Evolutionary conservation across 2,113 vertebrate species (phyloP), one percentile per base, ranked within the genome.

Genomic region (Lophura nycthemera): DNA sequence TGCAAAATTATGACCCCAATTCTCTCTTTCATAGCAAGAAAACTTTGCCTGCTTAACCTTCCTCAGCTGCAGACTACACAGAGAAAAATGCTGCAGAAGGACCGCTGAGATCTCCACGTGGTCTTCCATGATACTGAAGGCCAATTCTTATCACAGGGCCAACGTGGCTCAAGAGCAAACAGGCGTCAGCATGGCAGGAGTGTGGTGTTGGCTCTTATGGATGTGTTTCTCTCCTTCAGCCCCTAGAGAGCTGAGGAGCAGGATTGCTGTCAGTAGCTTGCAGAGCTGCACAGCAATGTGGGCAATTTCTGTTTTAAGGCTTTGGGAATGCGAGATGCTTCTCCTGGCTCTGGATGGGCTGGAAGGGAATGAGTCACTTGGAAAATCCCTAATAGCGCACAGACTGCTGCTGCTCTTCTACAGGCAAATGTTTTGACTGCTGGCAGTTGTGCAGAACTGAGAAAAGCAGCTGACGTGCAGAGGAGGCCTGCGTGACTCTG

Each of bases 381-480:
- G 73, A 90, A 89, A 93, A 95, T 81, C 91, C 5, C 1, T 90
- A 56, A 34, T 11, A 56, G 80, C 2, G 25, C 59, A 60, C 47
- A 61, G 63, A 50, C 48, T 50, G 38, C 61, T 78, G 61, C 52
- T 78, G 80, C 61, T 64, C 42, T 78, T 92, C 70, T 72, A 48
- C 50, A 63, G 73, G 45, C 86, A 77, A 66, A 36, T 77, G 43
- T 89, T 93, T 90, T 87, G 56, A 29, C 74, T 0, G 0, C 59
- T 72, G 87, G 83, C 42, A 67, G 47, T 52, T 75, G 81, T 47
- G 59, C 71, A 74, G 89, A 96, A 82, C 84, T 21, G 91, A 95
- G 74, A 89, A 69, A 84, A 92, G 57, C 74, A 87, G 77, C 91
- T 93, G 94, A 61, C 29, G 27, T 1, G 1, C 0, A 40, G 61